Conservation (phyloP, 2,888 invertebrate species). For the Adelphocoris suturalis region DNA sequence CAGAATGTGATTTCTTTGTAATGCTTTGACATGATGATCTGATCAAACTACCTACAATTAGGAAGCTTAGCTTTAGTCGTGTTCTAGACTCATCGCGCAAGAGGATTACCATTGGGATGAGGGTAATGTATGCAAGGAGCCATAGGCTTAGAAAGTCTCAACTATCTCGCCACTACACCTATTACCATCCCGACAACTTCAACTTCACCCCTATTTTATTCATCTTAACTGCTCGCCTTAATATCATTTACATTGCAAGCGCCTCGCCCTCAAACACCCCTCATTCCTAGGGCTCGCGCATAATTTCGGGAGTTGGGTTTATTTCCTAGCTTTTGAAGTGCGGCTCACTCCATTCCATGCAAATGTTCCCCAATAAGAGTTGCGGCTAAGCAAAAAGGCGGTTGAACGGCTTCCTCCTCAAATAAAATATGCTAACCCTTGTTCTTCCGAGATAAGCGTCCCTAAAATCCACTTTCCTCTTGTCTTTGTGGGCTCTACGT, state of each 20-base stretch:
- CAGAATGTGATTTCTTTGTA: too few species aligned
- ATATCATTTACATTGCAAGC: slow-evolving; percentile 43
- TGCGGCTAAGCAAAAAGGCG: slow-evolving; percentile 30
- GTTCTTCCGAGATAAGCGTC: slow-evolving; percentile 9
- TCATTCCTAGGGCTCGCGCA: neutral
- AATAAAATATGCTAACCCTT: slow-evolving; percentile 42
- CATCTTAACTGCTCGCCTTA: slow-evolving; percentile 33
- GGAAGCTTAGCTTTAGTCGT: neutral
- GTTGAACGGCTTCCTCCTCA: slow-evolving; percentile 14
- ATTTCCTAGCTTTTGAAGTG: slow-evolving; percentile 40
- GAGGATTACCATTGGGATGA: neutral
- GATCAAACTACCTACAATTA: too few species aligned
- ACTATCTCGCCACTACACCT: slow-evolving; percentile 57
- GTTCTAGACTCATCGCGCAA: neutral
- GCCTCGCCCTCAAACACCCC: neutral
- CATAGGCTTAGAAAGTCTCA: slow-evolving; percentile 34
- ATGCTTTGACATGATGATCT: too few species aligned
- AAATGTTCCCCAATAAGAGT: slow-evolving; percentile 51
- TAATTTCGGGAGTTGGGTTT: neutral
- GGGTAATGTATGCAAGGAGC: slow-evolving; percentile 41
- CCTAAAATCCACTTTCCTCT: slow-evolving; percentile 29
- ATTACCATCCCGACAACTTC: neutral
- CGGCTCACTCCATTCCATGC: slow-evolving; percentile 46
- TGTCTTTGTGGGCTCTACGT: slow-evolving; percentile 17
- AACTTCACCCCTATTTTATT: slow-evolving; percentile 40